phyloP scores from a whole-genome alignment of 2,797 vertebrate species.

The Esox lucius region DNA sequence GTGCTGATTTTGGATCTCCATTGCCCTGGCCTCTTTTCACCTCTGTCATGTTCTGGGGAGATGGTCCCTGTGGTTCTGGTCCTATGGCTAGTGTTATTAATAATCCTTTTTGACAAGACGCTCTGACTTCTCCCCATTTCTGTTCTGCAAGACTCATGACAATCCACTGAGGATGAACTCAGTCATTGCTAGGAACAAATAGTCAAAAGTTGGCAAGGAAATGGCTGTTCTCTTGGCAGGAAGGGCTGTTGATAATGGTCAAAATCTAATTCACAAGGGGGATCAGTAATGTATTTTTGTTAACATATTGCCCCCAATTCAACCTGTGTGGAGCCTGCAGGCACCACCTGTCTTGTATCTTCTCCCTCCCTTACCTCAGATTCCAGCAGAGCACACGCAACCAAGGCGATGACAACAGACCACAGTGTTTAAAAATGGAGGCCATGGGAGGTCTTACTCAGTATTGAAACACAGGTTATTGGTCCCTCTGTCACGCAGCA shows the following conservation, averaged over 20 bases:
- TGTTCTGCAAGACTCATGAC: neutral
- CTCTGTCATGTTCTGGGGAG: conserved; percentile 5
- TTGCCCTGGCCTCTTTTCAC: conserved; percentile 20
- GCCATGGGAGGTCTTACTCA: neutral
- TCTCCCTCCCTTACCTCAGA: conserved; percentile 8
- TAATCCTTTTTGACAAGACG: conserved; percentile 3
- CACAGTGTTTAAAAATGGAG: neutral
- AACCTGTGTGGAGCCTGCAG: neutral
- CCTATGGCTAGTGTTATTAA: neutral
- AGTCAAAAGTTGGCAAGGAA: neutral
- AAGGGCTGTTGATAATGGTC: neutral
- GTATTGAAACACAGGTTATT: conserved; percentile 34
- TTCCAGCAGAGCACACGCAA: neutral
- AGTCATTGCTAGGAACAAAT: neutral
- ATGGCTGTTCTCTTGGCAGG: neutral
- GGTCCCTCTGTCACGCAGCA: conserved; percentile 2
- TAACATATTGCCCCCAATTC: neutral
- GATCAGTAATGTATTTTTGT: neutral
- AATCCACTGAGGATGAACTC: neutral
- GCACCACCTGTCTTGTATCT: conserved; percentile 6
- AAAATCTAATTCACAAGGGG: no score
- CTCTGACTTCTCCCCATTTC: neutral
- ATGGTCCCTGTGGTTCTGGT: conserved; percentile 1
- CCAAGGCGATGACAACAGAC: neutral
- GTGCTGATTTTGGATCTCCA: conserved; percentile 34